Evolutionary conservation across 64 coral and sea anemone genomes (phyloP).

Genomic region (Actinia equina): DNA sequence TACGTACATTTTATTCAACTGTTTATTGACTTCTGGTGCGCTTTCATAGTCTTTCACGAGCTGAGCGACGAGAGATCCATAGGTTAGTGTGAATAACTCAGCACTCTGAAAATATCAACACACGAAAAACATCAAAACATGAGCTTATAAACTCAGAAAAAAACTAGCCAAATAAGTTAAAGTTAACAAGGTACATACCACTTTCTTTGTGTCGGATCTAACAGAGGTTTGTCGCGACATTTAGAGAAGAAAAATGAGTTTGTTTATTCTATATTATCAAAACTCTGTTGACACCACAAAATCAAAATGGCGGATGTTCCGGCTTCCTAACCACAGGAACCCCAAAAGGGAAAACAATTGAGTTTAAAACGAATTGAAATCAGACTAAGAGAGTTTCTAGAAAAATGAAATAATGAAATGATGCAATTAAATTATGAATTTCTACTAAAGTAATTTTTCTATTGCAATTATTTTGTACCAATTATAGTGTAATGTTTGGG

Average conservation of each 20-base stretch:
- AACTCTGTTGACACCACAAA: background rate
- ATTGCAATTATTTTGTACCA: background rate
- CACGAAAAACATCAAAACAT: background rate
- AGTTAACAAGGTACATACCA: slow-evolving; percentile 55
- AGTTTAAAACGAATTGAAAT: background rate
- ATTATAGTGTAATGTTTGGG: background rate
- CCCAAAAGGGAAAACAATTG: background rate
- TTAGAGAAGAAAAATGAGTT: background rate
- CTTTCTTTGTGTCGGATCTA: slow-evolving; percentile 87
- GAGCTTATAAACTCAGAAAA: background rate
- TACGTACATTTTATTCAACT: slow-evolving; percentile 91
- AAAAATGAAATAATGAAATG: background rate
- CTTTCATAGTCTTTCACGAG: slow-evolving; percentile 98
- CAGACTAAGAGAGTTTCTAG: background rate
- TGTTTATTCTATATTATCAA: background rate
- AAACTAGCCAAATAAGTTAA: background rate
- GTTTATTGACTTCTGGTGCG: slow-evolving; percentile 87
- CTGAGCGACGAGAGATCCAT: slow-evolving; percentile 89
- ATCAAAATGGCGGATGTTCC: background rate
- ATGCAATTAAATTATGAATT: background rate
- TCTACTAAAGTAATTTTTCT: background rate
- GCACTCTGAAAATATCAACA: slow-evolving; percentile 63
- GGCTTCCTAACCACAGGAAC: background rate
- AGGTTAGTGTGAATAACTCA: slow-evolving; percentile 84
- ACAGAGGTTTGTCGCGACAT: slow-evolving; percentile 95